Base-by-base conservation (phyloP, 2,888 invertebrate species). In the Morpho helenor region DNA sequence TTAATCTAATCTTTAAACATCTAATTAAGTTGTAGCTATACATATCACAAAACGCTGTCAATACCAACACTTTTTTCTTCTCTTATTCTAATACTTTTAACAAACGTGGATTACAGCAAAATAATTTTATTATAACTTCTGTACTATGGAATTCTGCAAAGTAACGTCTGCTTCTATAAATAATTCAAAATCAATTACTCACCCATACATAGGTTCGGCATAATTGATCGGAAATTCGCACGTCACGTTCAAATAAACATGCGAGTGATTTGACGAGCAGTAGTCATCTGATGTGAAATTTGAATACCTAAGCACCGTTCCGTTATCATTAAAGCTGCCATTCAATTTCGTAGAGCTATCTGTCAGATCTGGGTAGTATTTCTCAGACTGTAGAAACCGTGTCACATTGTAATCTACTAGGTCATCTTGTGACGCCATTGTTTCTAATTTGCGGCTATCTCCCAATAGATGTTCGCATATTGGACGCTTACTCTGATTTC, bases 201-300 rank as follows among this genome's bases (percentile, higher is more conserved):
- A 80, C 55, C 95, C 95, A 74, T 94, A 93, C 76, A 95, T 89
- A 0, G 94, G 93, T 62, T 93, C 87, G 0, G 94, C 94, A 75
- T 93, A 93, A 51, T 87, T 83, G 55, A 94, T 91, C 0, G 87
- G 95, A 69, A 93, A 91, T 69, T 94, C 94, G 61, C 91, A 91
- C 0, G 94, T 94, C 0, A 95, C 93, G 74, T 95, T 94, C 61
- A 94, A 74, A 69, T 92, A 92, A 0, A 79, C 77, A 53, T 87
- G 88, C 0, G 88, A 86, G 57, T 82, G 71, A 49, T 89, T 88
- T 1, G 88, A 87, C 4, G 77, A 69, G 61, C 90, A 90, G 59
- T 77, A 90, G 62, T 90, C 88, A 43, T 86, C 85, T 0, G 79
- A 70, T 0, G 83, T 76, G 44, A 87, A 88, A 61, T 90, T 89